Evolutionary conservation across 2,113 vertebrate species (phyloP), one percentile per base, ranked within the genome.

Genomic region (Anoplopoma fimbria): DNA sequence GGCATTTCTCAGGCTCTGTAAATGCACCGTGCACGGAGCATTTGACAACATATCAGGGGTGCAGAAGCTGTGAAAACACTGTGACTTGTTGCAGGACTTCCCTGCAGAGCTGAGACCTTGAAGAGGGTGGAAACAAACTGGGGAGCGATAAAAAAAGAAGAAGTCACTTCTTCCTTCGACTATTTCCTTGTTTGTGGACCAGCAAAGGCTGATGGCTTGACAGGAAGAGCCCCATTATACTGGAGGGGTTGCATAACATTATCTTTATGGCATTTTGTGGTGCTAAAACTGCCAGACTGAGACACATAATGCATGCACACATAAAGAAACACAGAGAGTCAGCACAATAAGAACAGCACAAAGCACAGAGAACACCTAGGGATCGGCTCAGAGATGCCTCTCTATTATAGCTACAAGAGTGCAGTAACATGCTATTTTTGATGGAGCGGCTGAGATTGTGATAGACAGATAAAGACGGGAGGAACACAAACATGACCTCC

Each of bases 221-320:
- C 81, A 91, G 87, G 84, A 92, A 89, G 42, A 73, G 65, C 9
- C 62, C 64, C 82, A 87, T 84, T 89, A 86, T 67, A 23, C 62
- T 84, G 63, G 51, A 45, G 7, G 36, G 40, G 29, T 92, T 88
- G 75, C 55, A 27, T 89, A 91, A 89, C 31, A 2, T 25, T 40
- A 15, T 73, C 83, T 85, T 71, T 33, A 61, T 45, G 9, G 69
- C 67, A 73, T 87, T 81, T 83, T 57, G 21, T 45, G 57, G 63
- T 40, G 69, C 62, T 74, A 33, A 40, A 15, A 75, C 69, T 6
- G 58, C 42, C 42, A 81, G 65, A 64, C n/a, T 25, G 47, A 65
- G 25, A n/a, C 38, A 33, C 23, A 60, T 57, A 65, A 84, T 27
- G 38, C 76, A 76, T 29, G 49, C 75, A 86, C 67, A 77, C 21